These are phyloP conservation scores for Ecliptopera silaceata DNA, from an alignment of 2,888 invertebrate genomes.

Conservation along the genomic window DNA sequence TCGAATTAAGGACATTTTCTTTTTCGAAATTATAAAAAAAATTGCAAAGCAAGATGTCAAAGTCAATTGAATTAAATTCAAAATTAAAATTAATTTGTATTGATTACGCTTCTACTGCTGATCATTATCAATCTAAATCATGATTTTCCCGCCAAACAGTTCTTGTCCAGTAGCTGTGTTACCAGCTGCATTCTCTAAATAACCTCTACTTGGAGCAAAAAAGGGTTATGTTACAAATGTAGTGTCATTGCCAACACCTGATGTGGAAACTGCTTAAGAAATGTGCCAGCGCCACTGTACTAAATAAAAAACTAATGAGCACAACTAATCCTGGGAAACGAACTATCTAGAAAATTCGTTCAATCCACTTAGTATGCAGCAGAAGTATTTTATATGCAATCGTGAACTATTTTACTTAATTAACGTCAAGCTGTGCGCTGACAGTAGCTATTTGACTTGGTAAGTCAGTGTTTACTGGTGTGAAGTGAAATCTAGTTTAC, in stretches of 20 bases:
- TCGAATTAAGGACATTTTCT: no score
- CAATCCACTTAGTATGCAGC: constrained; percentile 25
- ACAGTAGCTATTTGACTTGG: constrained; percentile 35
- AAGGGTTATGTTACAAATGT: no score
- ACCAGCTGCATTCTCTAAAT: no score
- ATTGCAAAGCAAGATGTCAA: no score
- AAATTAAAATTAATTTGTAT: no score
- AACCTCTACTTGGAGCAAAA: no score
- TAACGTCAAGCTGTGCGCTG: constrained; percentile 25
- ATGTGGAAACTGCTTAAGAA: not conserved
- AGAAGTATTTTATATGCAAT: constrained; percentile 25
- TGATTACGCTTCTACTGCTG: no score
- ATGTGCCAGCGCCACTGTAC: constrained; percentile 8
- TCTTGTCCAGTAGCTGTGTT: no score
- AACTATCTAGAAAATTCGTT: constrained; percentile 26
- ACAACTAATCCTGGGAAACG: constrained; percentile 15
- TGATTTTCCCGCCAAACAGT: no score
- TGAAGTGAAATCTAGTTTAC: constrained; percentile 33
- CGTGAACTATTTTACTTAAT: constrained; percentile 33
- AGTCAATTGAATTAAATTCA: no score
- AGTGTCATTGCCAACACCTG: not conserved
- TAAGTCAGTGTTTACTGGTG: constrained; percentile 27
- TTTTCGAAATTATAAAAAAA: no score
- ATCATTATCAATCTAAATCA: no score
- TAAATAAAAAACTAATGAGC: constrained; percentile 17